These are phyloP conservation scores for Catajapyx aquilonaris DNA, from an alignment of 1,140 invertebrate genomes.

Conservation along the genomic window DNA sequence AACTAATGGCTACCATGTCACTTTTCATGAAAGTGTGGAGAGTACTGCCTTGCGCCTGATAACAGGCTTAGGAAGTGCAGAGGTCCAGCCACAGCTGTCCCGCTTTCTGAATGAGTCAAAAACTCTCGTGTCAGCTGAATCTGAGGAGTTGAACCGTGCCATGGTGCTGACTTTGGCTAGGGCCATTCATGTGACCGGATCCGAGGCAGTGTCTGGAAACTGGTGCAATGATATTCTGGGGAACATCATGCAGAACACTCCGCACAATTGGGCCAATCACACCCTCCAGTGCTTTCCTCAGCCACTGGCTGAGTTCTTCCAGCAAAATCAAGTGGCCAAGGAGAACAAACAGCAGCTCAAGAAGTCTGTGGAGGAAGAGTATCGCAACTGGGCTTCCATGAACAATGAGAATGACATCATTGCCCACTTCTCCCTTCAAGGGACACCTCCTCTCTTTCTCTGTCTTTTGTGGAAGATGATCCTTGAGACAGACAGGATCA, in stretches of 20 bases:
- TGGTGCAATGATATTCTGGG: slow-evolving; percentile 81
- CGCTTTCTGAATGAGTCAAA: slow-evolving; percentile 72
- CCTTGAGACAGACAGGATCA: slow-evolving; percentile 78
- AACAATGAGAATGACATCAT: slow-evolving; percentile 91
- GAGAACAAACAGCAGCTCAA: slow-evolving; percentile 80
- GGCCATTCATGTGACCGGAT: slow-evolving; percentile 69
- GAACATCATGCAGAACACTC: slow-evolving; percentile 81
- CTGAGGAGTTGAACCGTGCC: slow-evolving; percentile 81
- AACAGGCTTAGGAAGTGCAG: slow-evolving; percentile 71
- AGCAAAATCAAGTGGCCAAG: slow-evolving; percentile 55
- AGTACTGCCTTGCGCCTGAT: slow-evolving; percentile 79
- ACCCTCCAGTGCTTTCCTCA: slow-evolving; percentile 80
- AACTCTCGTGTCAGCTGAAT: slow-evolving; percentile 71
- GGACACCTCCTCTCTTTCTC: slow-evolving; percentile 68
- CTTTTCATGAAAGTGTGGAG: slow-evolving; percentile 43
- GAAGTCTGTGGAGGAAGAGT: slow-evolving; percentile 84
- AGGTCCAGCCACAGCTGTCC: slow-evolving; percentile 76
- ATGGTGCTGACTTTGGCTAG: slow-evolving; percentile 80
- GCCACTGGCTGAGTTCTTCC: slow-evolving; percentile 67
- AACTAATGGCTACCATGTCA: not conserved
- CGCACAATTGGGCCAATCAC: slow-evolving; percentile 82
- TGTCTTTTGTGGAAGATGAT: slow-evolving; percentile 92
- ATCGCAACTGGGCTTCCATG: slow-evolving; percentile 90
- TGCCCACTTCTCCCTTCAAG: slow-evolving; percentile 76
- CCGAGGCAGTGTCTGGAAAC: slow-evolving; percentile 40